Evolutionary conservation across 2,888 invertebrate species (phyloP), one percentile per base, ranked within the genome.

Genomic region (Nephrotoma flavescens): DNA sequence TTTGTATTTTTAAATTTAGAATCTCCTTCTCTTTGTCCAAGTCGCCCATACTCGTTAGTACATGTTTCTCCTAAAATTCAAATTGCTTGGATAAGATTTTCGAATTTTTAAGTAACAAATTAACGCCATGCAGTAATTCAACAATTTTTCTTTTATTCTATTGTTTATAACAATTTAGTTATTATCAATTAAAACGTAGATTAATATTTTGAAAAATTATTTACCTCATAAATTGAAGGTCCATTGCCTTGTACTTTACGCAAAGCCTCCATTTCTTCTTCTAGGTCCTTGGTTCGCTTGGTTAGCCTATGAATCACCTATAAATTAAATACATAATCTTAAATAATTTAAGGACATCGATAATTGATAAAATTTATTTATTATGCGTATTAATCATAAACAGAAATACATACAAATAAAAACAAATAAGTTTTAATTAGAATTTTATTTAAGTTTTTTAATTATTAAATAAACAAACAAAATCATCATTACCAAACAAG

Each of bases 221-320:
- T 42, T 86, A 92, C 91, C 47, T 89, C 88, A 88, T 89, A 89
- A 3, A 91, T 87, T 47, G 88, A 88, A 12, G 89, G 88, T 41
- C 90, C 88, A 87, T 90, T 89, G 71, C 87, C 42, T 87, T 89
- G 88, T 86, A 90, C 88, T 19, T 86, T 86, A 44, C 90, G 89
- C 12, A 91, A 87, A 87, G 89, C 88, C 41, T 89, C 89, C 12
- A 90, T 89, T 89, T 91, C 91, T 57, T 88, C 88, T 86, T 91
- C 89, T 84, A 90, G 89, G 52, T 89, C 89, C 88, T 90, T 90
- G 52, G 90, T 88, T 87, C 89, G 89, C 41, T 89, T 88, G 89
- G 90, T 89, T n/a, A 91, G 88, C 86, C 90, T 91, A 86, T 91
- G 90, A 85, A 91, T 42, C 6, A 84, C 41, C 84, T 84, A 84